Percentiles rank a stretch among this genome's conserved stretches.
Evolutionary conservation across 2,113 vertebrate genomes (phyloP).

Genomic region (Hyperopisus bebe): DNA sequence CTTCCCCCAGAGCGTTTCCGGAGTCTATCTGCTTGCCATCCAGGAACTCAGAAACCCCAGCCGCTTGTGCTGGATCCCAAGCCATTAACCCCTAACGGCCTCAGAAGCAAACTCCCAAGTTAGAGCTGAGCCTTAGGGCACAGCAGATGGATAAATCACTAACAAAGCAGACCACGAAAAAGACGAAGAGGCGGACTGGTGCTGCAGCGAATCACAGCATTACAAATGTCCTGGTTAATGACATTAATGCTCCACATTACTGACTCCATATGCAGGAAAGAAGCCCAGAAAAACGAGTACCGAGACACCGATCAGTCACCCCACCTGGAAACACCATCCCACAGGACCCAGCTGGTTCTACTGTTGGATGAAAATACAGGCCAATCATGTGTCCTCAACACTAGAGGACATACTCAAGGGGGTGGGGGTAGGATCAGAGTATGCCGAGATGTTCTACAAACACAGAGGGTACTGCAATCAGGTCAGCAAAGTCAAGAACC

Average conservation of each 20-base stretch:
- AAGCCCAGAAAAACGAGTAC: slow-evolving; percentile 31
- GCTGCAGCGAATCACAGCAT: background rate
- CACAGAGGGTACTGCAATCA: slow-evolving; percentile 33
- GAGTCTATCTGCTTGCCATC: background rate
- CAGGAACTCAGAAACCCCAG: background rate
- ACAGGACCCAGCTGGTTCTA: slow-evolving; percentile 52
- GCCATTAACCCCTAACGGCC: background rate
- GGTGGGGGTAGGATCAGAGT: slow-evolving; percentile 14
- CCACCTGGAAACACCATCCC: slow-evolving; percentile 50
- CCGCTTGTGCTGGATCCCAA: background rate
- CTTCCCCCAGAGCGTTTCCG: background rate
- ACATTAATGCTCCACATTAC: background rate
- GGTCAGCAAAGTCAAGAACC: slow-evolving; percentile 35
- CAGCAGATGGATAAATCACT: background rate
- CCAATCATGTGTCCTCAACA: slow-evolving; percentile 50
- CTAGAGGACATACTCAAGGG: slow-evolving; percentile 43
- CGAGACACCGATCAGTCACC: slow-evolving; percentile 48
- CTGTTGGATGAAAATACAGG: slow-evolving; percentile 66
- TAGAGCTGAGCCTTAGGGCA: background rate
- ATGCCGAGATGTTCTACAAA: slow-evolving; percentile 30
- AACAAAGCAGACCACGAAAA: background rate
- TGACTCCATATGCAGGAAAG: background rate
- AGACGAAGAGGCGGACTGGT: background rate
- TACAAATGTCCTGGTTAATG: background rate
- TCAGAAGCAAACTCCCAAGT: background rate